Evolutionary conservation across 2,888 invertebrate genomes (phyloP), one percentile per base, ranked within the genome.

Genomic region (Lissocephala sabroskyi): DNA sequence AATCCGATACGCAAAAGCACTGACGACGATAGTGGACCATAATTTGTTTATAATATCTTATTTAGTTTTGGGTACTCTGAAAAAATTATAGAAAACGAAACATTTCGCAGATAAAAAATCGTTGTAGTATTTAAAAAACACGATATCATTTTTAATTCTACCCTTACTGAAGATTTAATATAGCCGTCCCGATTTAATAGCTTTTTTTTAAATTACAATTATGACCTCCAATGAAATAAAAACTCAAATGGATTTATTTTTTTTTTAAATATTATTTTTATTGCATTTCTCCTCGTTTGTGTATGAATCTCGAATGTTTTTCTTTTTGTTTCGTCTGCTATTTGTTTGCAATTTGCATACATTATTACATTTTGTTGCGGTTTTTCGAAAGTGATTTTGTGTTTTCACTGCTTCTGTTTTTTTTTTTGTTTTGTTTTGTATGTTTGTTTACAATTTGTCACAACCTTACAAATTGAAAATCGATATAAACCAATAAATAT

Each of bases 401-500:
- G 54, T 68, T 66, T 59, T 56, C 47, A 52, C 59, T 41, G 50
- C 67, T 67, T 40, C 62, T 65, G 40, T 56, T 64, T 68, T 57
- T 58, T 44, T 17, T 48, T 59, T 53, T 59, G 46, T 43, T 58
- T 50, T 52, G 59, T 70, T 60, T 68, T 74, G 67, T 76, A 65
- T 77, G 77, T 78, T 77, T 82, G 82, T 82, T 83, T 83, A 84
- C 83, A 84, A 82, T 83, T 83, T 73, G 71, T 73, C 83, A 83
- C 83, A 83, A 83, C 83, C 83, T 83, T 83, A 83, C 84, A 84
- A 84, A 83, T 83, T 83, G 82, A 84, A 83, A 83, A 79, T 81
- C 74, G 76, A 82, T 79, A 73, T 60, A 60, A 78, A 77, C 65
- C 66, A 80, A 70, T 73, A 45, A 36, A 44, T 46, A 42, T 43